Conservation (phyloP, 2,797 vertebrate species). For the Pangasius djambal region DNA sequence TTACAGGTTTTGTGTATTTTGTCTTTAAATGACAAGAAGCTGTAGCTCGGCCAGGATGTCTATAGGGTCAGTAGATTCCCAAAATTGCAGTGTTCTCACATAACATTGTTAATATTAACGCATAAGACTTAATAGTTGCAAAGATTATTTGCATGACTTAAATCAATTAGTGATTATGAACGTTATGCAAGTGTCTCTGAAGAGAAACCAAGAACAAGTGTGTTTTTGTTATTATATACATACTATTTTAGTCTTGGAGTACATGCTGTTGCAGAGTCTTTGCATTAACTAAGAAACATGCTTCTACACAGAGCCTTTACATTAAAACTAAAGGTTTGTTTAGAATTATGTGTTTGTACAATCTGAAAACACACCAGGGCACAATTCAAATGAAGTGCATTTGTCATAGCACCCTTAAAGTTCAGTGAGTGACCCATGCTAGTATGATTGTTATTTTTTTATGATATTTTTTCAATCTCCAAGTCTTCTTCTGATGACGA, state of each 20-base stretch:
- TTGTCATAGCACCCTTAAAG: background rate
- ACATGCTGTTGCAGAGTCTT: background rate
- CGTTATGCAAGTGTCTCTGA: background rate
- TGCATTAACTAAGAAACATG: background rate
- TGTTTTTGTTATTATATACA: background rate
- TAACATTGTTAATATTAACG: background rate
- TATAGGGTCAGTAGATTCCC: background rate
- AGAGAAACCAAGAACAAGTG: background rate
- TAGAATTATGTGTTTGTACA: background rate
- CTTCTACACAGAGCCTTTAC: background rate
- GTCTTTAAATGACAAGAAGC: background rate
- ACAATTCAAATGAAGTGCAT: background rate
- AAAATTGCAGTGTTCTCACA: background rate
- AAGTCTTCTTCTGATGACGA: conserved; percentile 84
- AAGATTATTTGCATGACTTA: background rate
- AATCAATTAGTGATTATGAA: background rate
- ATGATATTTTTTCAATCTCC: conserved; percentile 50
- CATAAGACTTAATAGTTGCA: background rate
- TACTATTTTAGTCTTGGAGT: background rate
- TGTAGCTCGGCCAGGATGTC: background rate
- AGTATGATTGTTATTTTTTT: background rate
- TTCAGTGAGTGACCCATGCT: background rate
- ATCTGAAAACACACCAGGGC: background rate
- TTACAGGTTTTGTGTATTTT: conserved; percentile 9
- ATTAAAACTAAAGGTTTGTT: background rate